Evolutionary conservation across 2,113 vertebrate species (phyloP), one percentile per base, ranked within the genome.

Genomic region (Varanus komodoensis): DNA sequence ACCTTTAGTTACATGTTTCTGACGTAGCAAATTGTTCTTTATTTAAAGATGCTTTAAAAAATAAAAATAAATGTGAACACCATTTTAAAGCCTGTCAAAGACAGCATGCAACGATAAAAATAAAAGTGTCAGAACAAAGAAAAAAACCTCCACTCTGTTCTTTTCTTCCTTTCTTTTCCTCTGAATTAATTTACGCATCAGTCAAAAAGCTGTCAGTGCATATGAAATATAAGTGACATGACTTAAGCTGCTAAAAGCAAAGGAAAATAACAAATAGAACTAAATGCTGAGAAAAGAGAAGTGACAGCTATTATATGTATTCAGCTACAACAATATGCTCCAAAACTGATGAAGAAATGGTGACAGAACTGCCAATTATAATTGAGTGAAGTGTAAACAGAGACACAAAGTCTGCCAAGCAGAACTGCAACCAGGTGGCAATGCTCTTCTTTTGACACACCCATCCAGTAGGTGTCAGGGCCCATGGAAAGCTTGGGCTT

Each of bases 121-220:
- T 97, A 97, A 97, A 93, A 95, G 94, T 89, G 4, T 96, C 94
- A 96, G 95, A 95, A 95, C 94, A 97, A 96, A 97, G 97, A 84
- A 52, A n/a, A 87, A 44, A 44, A 44, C 38, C 38, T 44, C 38
- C 67, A 34, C 79, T 23, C 96, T 96, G 95, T 96, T 97, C 96
- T 96, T 97, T 97, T 96, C 25, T 61, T 75, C 54, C 75, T 86
- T 90, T 94, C 90, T 94, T 95, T 96, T 95, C 87, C 92, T 93
- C 91, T 96, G 97, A 97, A 96, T 97, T 97, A 97, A 97, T 97
- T 97, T 95, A 93, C 95, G 95, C 86, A 92, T 96, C 97, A 97
- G 94, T 97, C 96, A 97, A 97, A 93, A 96, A 96, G 95, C 96
- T 97, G 97, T 95, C 96, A 96, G 93, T 94, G 93, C 95, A 95